phyloP scores from a whole-genome alignment of 1,140 invertebrate genomes.

The Drosophila cardini region DNA sequence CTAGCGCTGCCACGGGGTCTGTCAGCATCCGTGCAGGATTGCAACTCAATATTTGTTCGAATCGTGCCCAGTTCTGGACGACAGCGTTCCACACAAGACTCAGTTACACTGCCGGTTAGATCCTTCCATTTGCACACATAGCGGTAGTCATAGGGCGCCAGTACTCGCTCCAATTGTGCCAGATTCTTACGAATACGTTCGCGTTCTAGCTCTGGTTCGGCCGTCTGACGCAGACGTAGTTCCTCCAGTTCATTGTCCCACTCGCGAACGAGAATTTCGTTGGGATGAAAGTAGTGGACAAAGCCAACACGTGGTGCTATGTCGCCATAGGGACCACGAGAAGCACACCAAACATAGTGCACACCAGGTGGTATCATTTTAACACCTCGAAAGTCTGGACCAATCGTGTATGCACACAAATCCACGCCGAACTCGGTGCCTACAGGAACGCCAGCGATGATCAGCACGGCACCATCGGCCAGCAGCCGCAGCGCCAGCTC shows the following conservation, averaged over 20 bases:
- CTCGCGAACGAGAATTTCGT: slow-evolving; percentile 93
- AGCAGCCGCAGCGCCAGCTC: slow-evolving; percentile 91
- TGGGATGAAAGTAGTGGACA: slow-evolving; percentile 93
- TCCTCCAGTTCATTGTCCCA: slow-evolving; percentile 92
- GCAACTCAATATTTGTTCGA: slow-evolving; percentile 89
- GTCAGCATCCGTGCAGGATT: slow-evolving; percentile 87
- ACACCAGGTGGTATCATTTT: slow-evolving; percentile 99
- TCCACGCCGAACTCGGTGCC: slow-evolving; percentile 99
- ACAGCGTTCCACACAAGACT: slow-evolving; percentile 86
- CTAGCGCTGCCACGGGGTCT: slow-evolving; percentile 86
- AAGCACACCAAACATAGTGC: slow-evolving; percentile 95
- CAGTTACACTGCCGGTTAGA: slow-evolving; percentile 91
- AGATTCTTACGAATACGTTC: slow-evolving; percentile 90
- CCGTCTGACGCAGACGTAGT: slow-evolving; percentile 86
- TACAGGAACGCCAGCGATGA: slow-evolving; percentile 93
- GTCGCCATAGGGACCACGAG: slow-evolving; percentile 86
- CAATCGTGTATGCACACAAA: slow-evolving; percentile 96
- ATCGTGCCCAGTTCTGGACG: slow-evolving; percentile 88
- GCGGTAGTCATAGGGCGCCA: slow-evolving; percentile 97
- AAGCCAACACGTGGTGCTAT: slow-evolving; percentile 91
- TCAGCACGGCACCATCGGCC: slow-evolving; percentile 92
- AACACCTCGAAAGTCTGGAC: slow-evolving; percentile 95
- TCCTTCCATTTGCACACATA: slow-evolving; percentile 94
- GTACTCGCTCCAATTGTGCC: slow-evolving; percentile 90
- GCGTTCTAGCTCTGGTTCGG: slow-evolving; percentile 85